These are phyloP conservation scores for Globodera ellingtonae DNA, from an alignment of 1,140 invertebrate genomes.

Conservation along the genomic window DNA sequence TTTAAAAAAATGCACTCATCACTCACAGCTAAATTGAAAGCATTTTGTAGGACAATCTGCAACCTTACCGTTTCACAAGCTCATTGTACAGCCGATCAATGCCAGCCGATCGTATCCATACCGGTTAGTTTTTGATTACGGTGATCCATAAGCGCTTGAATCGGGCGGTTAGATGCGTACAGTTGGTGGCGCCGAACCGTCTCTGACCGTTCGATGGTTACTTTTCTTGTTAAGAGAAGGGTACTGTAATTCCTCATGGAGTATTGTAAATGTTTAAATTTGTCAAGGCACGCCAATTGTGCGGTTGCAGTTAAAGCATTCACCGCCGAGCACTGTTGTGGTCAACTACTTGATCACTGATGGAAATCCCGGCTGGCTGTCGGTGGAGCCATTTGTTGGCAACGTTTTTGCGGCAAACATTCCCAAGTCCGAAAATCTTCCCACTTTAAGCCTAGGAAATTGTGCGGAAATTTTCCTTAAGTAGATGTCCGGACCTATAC, in stretches of 20 bases:
- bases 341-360: constrained; percentile 41
- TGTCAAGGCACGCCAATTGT: constrained; percentile 16
- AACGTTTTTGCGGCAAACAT: constrained; percentile 47
- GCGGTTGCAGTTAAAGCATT: constrained; percentile 10
- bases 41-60: constrained; percentile 10
- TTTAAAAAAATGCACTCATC: not conserved
- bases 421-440: constrained; percentile 13
- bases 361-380: constrained; percentile 47
- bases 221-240: not conserved
- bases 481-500: too few relatives aligned
- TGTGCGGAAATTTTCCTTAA: too few relatives aligned
- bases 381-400: constrained; percentile 43
- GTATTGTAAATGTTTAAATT: too few relatives aligned
- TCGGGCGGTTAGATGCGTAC: too few relatives aligned
- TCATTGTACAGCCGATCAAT: constrained; percentile 23
- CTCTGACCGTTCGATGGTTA: too few relatives aligned
- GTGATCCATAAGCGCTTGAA: not conserved
- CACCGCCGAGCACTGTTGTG: constrained; percentile 9
- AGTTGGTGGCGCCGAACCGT: too few relatives aligned
- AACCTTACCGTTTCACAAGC: constrained; percentile 17
- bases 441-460: not conserved
- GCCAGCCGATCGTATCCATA: constrained; percentile 32
- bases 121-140: constrained; percentile 17
- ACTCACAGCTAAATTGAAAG: too few relatives aligned
- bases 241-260: too few relatives aligned